These are phyloP conservation scores for Salvator merianae DNA, from an alignment of 2,113 vertebrate species.

Conservation along the genomic window DNA sequence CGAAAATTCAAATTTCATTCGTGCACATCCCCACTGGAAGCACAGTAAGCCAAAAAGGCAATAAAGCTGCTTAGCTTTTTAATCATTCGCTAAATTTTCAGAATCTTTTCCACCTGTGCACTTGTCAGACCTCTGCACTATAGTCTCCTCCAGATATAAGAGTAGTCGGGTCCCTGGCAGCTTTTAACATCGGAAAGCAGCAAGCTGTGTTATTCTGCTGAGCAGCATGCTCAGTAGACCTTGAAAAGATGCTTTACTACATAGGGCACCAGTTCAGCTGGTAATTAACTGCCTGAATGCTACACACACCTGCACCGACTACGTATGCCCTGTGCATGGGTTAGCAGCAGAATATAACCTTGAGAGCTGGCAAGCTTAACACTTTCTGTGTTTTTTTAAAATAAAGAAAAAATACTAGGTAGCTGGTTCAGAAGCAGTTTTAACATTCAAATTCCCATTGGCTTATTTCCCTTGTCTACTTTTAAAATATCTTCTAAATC, in stretches of 20 bases:
- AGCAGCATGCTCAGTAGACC: not conserved
- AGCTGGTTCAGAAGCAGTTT: not conserved
- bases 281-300: conserved; percentile 14
- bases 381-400: too few relatives aligned
- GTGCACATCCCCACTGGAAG: too few relatives aligned
- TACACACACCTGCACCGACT: not conserved
- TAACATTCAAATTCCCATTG: not conserved
- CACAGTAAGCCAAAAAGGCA: too few relatives aligned
- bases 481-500: not conserved
- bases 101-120: not conserved
- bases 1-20: too few relatives aligned
- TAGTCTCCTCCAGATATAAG: not conserved
- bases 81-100: not conserved
- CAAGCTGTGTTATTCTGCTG: not conserved
- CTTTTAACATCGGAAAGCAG: not conserved
- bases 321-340: not conserved
- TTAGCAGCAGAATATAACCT: conserved; percentile 17
- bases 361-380: conserved; percentile 3
- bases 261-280: conserved; percentile 18
- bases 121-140: not conserved
- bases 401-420: too few relatives aligned
- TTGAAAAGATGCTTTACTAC: not conserved
- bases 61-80: too few relatives aligned
- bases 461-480: not conserved
- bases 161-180: not conserved